Evolutionary conservation across 2,888 invertebrate species (phyloP).

Genomic region (Mimas tiliae): DNA sequence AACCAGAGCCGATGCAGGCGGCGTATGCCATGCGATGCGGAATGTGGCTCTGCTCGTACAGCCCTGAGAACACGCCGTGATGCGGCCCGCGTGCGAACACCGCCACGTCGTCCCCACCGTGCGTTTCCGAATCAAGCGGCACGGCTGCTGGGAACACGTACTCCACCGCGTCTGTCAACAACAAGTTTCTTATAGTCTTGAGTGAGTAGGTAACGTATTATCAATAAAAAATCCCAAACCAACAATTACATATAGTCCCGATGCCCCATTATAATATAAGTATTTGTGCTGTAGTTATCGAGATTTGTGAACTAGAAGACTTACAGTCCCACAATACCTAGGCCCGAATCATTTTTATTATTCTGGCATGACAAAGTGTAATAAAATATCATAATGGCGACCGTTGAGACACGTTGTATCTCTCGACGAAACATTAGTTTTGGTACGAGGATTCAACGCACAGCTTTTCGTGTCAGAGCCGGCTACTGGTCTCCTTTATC

Average conservation of each 20-base stretch:
- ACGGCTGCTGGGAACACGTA: conserved; percentile 72
- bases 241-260: too few species aligned
- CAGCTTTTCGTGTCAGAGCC: too few species aligned
- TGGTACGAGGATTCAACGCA: too few species aligned
- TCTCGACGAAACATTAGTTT: too few species aligned
- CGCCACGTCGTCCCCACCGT: conserved; percentile 92
- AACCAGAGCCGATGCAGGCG: conserved; percentile 86
- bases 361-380: too few species aligned
- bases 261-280: too few species aligned
- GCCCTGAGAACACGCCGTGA: conserved; percentile 90
- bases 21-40: conserved; percentile 90
- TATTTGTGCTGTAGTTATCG: too few species aligned
- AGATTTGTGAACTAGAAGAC: not conserved
- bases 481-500: too few species aligned
- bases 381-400: too few species aligned
- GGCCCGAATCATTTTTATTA: not conserved
- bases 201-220: too few species aligned
- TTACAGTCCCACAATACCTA: not conserved
- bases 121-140: conserved; percentile 86
- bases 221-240: too few species aligned
- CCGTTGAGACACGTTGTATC: too few species aligned
- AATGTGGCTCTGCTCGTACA: conserved; percentile 90
- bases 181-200: not conserved
- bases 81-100: conserved; percentile 89
- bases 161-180: conserved; percentile 42